These are phyloP conservation scores for Sphenopsis melanotis DNA, from an alignment of 2,797 vertebrate genomes.

Conservation along the genomic window DNA sequence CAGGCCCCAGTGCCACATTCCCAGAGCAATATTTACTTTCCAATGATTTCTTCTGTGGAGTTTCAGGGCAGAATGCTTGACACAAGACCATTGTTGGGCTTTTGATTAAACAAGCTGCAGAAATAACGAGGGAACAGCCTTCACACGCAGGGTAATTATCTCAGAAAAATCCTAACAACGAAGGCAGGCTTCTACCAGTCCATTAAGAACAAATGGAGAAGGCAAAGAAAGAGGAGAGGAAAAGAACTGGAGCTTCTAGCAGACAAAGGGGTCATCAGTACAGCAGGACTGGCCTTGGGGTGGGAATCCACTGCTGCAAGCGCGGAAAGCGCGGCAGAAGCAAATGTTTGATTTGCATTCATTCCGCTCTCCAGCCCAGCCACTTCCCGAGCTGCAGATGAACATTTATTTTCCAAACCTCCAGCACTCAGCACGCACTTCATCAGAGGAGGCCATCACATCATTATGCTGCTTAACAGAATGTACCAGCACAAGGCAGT, in stretches of 20 bases:
- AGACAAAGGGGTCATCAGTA: neutral
- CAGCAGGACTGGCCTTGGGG: rapidly evolving
- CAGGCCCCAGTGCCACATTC: rapidly evolving
- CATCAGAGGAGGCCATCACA: neutral
- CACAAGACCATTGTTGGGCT: neutral
- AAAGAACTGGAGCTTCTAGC: neutral
- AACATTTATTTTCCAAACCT: neutral
- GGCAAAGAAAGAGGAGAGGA: too few species aligned
- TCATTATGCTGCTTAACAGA: constrained; percentile 23
- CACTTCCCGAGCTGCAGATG: neutral
- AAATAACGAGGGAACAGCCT: neutral
- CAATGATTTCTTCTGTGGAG: rapidly evolving
- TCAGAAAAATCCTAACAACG: neutral
- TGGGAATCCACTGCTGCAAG: neutral
- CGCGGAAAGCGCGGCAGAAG: neutral
- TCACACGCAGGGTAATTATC: rapidly evolving
- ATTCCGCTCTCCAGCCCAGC: neutral
- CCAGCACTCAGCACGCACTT: neutral
- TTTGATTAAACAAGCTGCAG: neutral
- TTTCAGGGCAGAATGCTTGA: neutral
- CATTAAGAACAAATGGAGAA: neutral
- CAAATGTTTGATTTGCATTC: neutral
- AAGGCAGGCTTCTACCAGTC: neutral
- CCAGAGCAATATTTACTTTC: neutral
- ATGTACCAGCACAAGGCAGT: neutral